Evolutionary conservation across 2,888 invertebrate species (phyloP).

Genomic region (Coleophora flavipennella): DNA sequence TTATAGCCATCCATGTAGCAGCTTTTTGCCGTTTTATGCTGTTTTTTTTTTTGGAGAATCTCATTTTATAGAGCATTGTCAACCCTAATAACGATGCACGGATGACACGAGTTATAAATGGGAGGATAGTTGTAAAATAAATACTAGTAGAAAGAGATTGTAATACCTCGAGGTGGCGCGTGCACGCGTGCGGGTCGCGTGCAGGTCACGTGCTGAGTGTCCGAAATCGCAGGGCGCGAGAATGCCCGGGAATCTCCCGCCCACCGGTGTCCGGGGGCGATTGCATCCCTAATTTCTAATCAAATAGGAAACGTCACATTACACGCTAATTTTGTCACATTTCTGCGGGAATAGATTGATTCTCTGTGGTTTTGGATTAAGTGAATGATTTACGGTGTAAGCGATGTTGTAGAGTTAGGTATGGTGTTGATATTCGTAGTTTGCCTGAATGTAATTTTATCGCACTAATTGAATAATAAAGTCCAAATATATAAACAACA

Average conservation of each 20-base stretch:
- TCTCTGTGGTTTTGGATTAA: slow-evolving; percentile 42
- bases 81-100: slow-evolving; percentile 19
- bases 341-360: slow-evolving; percentile 55
- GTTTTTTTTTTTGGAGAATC: too few species aligned
- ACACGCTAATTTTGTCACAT: slow-evolving; percentile 69
- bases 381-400: slow-evolving; percentile 16
- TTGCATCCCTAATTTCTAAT: slow-evolving; percentile 41
- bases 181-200: slow-evolving; percentile 23
- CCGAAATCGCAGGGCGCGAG: slow-evolving; percentile 8
- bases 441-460: too few species aligned
- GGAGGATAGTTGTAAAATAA: slow-evolving; percentile 65
- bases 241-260: slow-evolving; percentile 1
- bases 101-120: slow-evolving; percentile 57
- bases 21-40: too few species aligned
- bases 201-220: slow-evolving; percentile 19
- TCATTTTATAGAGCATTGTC: neutral
- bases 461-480: too few species aligned
- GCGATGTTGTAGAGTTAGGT: too few species aligned
- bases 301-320: slow-evolving; percentile 56
- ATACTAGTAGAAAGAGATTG: slow-evolving; percentile 40
- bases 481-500: too few species aligned
- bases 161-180: slow-evolving; percentile 17
- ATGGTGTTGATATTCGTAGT: too few species aligned
- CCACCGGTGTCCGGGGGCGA: too few species aligned
- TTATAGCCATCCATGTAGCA: too few species aligned